A percentile compares a stretch with the other conserved stretches of the same genome.
Conservation (phyloP, 2,797 vertebrate genomes). For the Ctenosaura bakeri region DNA sequence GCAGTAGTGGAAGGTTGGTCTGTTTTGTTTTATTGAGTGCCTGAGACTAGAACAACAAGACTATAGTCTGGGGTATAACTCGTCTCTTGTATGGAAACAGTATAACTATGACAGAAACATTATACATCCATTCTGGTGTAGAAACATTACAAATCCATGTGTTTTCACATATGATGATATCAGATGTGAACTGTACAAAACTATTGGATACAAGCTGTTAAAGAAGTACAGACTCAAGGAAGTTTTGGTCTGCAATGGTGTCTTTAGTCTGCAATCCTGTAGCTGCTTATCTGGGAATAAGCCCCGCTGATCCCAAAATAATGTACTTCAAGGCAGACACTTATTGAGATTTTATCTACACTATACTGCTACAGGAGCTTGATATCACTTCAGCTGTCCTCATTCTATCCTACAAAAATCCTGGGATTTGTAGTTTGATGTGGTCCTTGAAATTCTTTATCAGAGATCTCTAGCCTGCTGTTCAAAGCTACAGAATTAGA, state of each 20-base stretch:
- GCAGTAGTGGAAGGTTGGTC: not conserved
- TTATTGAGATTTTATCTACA: not conserved
- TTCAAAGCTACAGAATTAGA: no score
- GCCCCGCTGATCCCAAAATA: not conserved
- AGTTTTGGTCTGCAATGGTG: not conserved
- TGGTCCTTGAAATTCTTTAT: no score
- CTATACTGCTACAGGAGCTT: no score
- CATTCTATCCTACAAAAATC: no score
- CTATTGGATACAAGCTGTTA: not conserved
- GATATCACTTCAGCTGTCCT: no score
- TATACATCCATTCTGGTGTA: no score
- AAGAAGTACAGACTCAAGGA: not conserved
- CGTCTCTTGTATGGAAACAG: not conserved
- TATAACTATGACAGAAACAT: not conserved
- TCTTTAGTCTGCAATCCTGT: not conserved
- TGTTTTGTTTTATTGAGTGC: rapidly evolving
- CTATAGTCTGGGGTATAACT: not conserved
- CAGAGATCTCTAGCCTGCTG: no score
- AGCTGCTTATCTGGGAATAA: not conserved
- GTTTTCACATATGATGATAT: not conserved
- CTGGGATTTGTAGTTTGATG: no score
- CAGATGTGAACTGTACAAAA: not conserved
- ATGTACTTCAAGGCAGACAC: not conserved
- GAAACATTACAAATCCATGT: no score
- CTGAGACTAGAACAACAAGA: not conserved